These are phyloP conservation scores for Drosophila recens DNA, from an alignment of 2,888 invertebrate species.

Conservation along the genomic window DNA sequence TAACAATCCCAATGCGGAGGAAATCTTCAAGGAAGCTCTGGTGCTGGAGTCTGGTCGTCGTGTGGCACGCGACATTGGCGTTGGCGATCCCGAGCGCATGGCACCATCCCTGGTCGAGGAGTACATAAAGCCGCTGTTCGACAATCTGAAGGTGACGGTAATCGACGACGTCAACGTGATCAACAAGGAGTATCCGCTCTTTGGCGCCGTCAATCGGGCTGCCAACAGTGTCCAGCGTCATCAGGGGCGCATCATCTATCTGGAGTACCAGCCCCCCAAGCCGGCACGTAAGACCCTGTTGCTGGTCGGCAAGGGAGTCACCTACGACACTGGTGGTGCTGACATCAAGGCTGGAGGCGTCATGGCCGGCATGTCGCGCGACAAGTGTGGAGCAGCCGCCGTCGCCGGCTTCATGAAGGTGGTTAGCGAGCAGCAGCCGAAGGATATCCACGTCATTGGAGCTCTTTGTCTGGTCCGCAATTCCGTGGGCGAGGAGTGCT, in stretches of 20 bases:
- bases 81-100: constrained; percentile 97
- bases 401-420: constrained; percentile 97
- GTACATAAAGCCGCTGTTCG: constrained; percentile 89
- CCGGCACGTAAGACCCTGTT: constrained; percentile 89
- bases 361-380: constrained; percentile 96
- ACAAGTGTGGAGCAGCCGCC: constrained; percentile 98
- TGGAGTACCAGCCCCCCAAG: constrained; percentile 91
- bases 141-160: constrained; percentile 88
- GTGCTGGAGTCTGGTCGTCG: constrained; percentile 91
- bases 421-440: constrained; percentile 87
- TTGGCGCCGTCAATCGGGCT: constrained; percentile 92
- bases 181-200: constrained; percentile 92
- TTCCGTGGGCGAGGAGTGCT: constrained; percentile 94
- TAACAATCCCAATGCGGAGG: constrained; percentile 86
- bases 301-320: constrained; percentile 97
- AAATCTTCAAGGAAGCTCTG: constrained; percentile 87
- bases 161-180: constrained; percentile 88
- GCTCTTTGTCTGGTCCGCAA: constrained; percentile 95
- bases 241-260: constrained; percentile 90
- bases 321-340: constrained; percentile 94
- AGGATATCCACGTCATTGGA: constrained; percentile 91
- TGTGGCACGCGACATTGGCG: constrained; percentile 90
- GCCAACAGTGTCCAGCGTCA: constrained; percentile 90
- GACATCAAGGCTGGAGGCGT: constrained; percentile 93
- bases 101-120: constrained; percentile 91